Conservation (phyloP, 2,888 invertebrate genomes). For the Nephrotoma guestfalica region DNA sequence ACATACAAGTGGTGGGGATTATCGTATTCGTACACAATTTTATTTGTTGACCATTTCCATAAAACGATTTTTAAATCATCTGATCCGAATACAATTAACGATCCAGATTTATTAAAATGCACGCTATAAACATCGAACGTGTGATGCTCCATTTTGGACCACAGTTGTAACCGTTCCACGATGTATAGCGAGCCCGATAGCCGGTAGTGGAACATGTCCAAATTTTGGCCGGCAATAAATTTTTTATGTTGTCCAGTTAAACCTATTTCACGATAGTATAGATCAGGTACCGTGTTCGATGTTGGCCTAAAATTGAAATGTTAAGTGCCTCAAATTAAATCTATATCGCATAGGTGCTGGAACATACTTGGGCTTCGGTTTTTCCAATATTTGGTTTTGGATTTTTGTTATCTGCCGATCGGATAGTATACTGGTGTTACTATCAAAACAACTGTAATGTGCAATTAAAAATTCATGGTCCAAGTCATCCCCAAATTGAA, state of each 20-base stretch:
- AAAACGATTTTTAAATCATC: conserved; percentile 76
- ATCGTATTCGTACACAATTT: conserved; percentile 47
- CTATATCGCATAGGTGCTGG: neutral
- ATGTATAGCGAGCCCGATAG: conserved; percentile 71
- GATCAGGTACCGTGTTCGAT: neutral
- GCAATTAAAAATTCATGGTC: too few species aligned
- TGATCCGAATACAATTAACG: conserved; percentile 65
- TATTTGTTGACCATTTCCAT: conserved; percentile 80
- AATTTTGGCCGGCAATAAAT: neutral
- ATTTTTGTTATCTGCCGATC: neutral
- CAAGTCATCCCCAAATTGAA: too few species aligned
- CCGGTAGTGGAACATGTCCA: conserved; percentile 41
- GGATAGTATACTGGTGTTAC: too few species aligned
- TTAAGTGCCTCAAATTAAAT: neutral
- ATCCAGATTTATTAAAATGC: conserved; percentile 70
- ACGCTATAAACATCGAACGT: conserved; percentile 85
- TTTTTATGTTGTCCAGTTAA: neutral
- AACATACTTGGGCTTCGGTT: neutral
- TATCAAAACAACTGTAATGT: too few species aligned
- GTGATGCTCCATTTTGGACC: conserved; percentile 63
- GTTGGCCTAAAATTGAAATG: neutral
- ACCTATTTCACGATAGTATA: neutral
- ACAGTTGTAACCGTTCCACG: conserved; percentile 66
- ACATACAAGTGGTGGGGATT: conserved; percentile 80
- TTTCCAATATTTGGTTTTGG: neutral